A percentile compares a stretch with the other conserved stretches of the same genome.
Conservation (phyloP, 2,113 vertebrate species). For the Peucedramus taeniatus region DNA sequence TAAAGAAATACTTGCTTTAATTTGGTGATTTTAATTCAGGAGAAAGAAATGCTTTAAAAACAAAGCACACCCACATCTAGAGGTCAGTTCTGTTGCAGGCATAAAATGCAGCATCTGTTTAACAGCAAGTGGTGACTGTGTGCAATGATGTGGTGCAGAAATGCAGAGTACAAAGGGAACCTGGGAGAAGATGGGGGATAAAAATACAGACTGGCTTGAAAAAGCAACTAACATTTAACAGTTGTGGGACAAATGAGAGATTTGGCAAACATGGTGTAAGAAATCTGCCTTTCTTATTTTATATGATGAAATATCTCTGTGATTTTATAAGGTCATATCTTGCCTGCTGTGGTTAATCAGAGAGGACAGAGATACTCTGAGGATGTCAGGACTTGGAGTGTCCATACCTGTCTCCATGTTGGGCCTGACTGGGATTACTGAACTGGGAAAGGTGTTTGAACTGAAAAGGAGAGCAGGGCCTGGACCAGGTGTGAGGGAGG, state of each 20-base stretch:
- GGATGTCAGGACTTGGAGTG: not conserved
- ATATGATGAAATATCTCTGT: not conserved
- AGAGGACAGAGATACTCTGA: not conserved
- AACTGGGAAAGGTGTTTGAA: not conserved
- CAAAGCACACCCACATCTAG: not conserved
- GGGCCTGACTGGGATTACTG: not conserved
- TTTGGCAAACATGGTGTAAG: not conserved
- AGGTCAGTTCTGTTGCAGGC: not conserved
- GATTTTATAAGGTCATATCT: fast-evolving
- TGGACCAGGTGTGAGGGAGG: not conserved
- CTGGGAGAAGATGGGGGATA: not conserved
- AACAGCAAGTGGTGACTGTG: not conserved
- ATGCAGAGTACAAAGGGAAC: not conserved
- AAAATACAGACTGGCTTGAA: not conserved
- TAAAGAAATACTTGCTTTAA: not conserved
- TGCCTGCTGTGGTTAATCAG: not conserved
- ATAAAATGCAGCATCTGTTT: not conserved
- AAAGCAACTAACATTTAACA: not conserved
- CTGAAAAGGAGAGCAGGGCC: not conserved
- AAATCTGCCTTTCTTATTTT: not conserved
- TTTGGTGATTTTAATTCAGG: not conserved
- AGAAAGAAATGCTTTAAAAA: not conserved
- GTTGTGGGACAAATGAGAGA: not conserved
- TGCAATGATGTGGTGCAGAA: not conserved
- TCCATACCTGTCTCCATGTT: not conserved